Conservation (phyloP, 1,140 invertebrate species). For the Neuroterus valhalla region DNA sequence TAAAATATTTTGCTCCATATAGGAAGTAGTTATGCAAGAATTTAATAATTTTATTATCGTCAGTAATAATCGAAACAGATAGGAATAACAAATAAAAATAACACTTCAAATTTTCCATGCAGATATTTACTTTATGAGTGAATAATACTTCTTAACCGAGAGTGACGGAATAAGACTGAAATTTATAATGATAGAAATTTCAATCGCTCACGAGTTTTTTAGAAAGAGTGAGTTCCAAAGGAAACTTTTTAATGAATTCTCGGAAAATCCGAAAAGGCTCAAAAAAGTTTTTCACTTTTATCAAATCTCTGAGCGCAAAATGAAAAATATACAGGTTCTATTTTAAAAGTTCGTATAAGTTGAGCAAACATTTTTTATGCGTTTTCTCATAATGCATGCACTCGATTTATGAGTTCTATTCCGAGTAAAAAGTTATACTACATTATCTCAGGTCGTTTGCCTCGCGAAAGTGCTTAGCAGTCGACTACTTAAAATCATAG, state of each 20-base stretch:
- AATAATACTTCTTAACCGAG: too few species aligned
- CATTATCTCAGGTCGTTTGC: background rate
- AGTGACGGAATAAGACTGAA: too few species aligned
- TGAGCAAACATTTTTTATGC: background rate
- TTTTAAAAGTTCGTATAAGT: background rate
- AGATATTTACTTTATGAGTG: too few species aligned
- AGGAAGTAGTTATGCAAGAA: too few species aligned
- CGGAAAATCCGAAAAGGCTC: background rate
- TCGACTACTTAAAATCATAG: background rate
- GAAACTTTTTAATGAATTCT: slow-evolving; percentile 6
- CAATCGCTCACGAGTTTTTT: background rate
- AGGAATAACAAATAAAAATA: too few species aligned
- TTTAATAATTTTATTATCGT: too few species aligned
- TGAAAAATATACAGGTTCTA: background rate
- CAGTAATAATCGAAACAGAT: too few species aligned
- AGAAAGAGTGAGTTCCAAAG: background rate
- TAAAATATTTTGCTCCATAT: too few species aligned
- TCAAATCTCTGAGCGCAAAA: background rate
- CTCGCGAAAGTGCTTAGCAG: background rate
- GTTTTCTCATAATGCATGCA: background rate
- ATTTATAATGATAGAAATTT: too few species aligned
- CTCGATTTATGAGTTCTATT: background rate
- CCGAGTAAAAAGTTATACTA: background rate
- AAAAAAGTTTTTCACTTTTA: slow-evolving; percentile 8
- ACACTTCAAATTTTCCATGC: too few species aligned